These are phyloP conservation scores for Sacculina carcini DNA, from an alignment of 2,888 invertebrate genomes.

Conservation along the genomic window DNA sequence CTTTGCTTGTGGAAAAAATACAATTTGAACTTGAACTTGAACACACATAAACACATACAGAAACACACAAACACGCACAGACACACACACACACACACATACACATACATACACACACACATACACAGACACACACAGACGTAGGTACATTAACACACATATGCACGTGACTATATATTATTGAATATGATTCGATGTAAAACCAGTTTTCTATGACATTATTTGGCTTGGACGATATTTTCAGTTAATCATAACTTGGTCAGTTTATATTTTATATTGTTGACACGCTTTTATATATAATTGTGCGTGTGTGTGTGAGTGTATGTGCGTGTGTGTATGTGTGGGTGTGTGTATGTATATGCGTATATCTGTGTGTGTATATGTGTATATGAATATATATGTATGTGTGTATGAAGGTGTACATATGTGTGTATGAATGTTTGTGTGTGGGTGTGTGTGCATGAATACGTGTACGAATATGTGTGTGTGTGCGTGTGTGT, in stretches of 20 bases:
- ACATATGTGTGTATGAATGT: background rate
- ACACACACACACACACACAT: background rate
- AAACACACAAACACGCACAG: too few relatives aligned
- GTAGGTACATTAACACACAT: too few relatives aligned
- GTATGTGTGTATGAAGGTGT: background rate
- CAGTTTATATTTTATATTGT: background rate
- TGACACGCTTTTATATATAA: background rate
- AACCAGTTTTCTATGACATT: too few relatives aligned
- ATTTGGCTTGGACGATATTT: too few relatives aligned
- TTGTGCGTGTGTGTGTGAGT: background rate
- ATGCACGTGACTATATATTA: background rate
- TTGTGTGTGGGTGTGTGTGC: background rate
- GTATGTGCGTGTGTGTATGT: too few relatives aligned
- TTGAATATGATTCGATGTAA: background rate
- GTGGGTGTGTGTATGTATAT: too few relatives aligned
- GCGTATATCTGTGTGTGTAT: too few relatives aligned
- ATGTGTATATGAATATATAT: background rate
- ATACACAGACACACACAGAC: background rate
- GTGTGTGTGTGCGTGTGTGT: background rate
- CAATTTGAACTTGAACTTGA: background rate
- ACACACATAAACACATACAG: background rate
- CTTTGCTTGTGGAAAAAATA: too few relatives aligned
- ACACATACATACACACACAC: background rate
- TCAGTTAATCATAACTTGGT: background rate
- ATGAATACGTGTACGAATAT: background rate